Evolutionary conservation across 2,888 invertebrate genomes (phyloP), one percentile per base, ranked within the genome.

Genomic region (Zhuqinia jingwanae): DNA sequence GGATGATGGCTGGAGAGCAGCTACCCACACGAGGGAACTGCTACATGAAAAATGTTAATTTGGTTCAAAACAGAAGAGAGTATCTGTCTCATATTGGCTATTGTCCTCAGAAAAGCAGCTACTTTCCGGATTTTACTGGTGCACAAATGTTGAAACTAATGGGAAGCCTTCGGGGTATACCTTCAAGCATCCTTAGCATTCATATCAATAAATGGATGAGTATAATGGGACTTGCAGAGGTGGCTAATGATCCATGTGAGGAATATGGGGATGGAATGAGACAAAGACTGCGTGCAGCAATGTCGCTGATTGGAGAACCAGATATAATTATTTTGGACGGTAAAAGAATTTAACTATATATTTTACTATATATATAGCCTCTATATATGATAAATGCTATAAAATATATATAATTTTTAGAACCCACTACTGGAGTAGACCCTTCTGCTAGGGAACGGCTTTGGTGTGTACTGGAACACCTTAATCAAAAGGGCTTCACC

Each of bases 171-270:
- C 53, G 88, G 22, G 90, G 90, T 47, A 84, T 90, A 25, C 87
- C 87, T 0, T 47, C 17, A 2, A 22, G 42, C 15, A 17, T 88
- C 15, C 50, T 89, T 5, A 30, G 17, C 17, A 68, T 75, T 6
- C 89, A 90, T 60, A 82, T 89, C n/a, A 30, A 82, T 0, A 89
- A 89, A 68, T 90, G 90, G 90, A 68, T 90, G 1, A 45, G 76
- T 15, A 47, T 89, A 36, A 79, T 89, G 78, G 89, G 89, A 1
- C 53, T 90, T 15, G 5, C 47, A 13, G 88, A 89, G 8, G 80
- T 80, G 22, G 80, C 85, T n/a, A 53, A 87, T 25, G 85, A 87
- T 63, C 47, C 15, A 6, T 86, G 85, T 45, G 65, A 45, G 17
- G 45, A 47, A 30, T 89, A 88, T 70, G 82, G 86, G 10, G 45